These are phyloP conservation scores for Malacoraja senta DNA, from an alignment of 2,797 vertebrate species.

Conservation along the genomic window DNA sequence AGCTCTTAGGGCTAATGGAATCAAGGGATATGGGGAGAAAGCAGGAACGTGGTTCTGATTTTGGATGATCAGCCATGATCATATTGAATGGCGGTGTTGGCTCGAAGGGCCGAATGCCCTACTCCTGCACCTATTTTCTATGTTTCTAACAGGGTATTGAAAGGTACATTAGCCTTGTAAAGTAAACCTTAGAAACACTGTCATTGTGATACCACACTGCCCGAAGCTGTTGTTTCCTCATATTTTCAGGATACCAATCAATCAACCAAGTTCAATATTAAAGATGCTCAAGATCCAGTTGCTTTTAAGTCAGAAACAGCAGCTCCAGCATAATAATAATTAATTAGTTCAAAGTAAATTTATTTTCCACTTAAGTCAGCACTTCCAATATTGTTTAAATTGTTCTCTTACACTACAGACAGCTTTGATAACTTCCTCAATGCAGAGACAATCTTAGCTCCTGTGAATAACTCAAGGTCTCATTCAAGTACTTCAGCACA, in stretches of 20 bases:
- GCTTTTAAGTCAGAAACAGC: not conserved
- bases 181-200: not conserved
- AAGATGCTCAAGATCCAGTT: not conserved
- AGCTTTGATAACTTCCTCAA: not conserved
- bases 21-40: too few species aligned
- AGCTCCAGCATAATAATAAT: not conserved
- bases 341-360: too few species aligned
- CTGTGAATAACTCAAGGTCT: conserved; percentile 11
- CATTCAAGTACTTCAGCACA: not conserved
- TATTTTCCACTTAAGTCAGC: not conserved
- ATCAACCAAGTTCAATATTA: not conserved
- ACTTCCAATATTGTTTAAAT: not conserved
- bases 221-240: not conserved
- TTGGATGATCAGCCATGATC: too few species aligned
- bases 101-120: too few species aligned
- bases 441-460: not conserved
- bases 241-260: not conserved
- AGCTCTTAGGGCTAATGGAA: too few species aligned
- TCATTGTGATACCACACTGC: not conserved
- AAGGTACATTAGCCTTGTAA: not conserved
- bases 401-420: not conserved
- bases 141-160: too few species aligned
- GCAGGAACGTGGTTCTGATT: too few species aligned
- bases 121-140: too few species aligned
- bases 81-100: too few species aligned